A percentile compares a stretch with the other conserved stretches of the same genome.
Evolutionary conservation across 2,888 invertebrate species (phyloP).

Genomic region (Catocala nupta): DNA sequence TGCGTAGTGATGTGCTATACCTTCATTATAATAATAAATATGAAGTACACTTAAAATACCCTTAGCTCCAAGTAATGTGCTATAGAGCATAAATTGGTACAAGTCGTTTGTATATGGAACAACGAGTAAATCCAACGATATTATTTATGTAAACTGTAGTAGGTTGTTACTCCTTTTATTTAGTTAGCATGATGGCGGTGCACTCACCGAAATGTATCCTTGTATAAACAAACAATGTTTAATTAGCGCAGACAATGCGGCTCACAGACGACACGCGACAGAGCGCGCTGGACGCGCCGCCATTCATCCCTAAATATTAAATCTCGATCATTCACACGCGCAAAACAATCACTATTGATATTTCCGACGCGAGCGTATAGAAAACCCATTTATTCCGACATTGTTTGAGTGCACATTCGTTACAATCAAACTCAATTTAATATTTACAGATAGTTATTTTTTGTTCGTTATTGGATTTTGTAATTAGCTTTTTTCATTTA

Average conservation of each 20-base stretch:
- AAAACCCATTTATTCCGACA: background rate
- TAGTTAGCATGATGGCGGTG: no score
- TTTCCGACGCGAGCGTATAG: background rate
- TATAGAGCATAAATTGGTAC: no score
- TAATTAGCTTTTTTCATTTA: background rate
- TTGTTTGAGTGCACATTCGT: background rate
- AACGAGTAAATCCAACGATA: no score
- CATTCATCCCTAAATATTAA: conserved; percentile 10
- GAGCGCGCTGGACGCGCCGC: background rate
- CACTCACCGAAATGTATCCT: no score
- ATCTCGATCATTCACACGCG: conserved; percentile 16
- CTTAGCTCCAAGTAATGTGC: no score
- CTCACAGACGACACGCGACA: background rate
- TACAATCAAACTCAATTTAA: background rate
- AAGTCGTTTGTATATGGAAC: no score
- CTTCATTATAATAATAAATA: no score
- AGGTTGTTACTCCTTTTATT: no score
- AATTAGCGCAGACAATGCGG: background rate
- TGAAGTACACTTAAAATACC: no score
- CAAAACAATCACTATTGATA: background rate
- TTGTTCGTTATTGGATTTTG: background rate
- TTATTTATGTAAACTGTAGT: no score
- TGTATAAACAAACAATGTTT: background rate
- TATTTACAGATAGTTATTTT: no score
- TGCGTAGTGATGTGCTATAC: no score